These are phyloP conservation scores for Heteromormyrus szaboi DNA, from an alignment of 2,797 vertebrate species.

Conservation along the genomic window DNA sequence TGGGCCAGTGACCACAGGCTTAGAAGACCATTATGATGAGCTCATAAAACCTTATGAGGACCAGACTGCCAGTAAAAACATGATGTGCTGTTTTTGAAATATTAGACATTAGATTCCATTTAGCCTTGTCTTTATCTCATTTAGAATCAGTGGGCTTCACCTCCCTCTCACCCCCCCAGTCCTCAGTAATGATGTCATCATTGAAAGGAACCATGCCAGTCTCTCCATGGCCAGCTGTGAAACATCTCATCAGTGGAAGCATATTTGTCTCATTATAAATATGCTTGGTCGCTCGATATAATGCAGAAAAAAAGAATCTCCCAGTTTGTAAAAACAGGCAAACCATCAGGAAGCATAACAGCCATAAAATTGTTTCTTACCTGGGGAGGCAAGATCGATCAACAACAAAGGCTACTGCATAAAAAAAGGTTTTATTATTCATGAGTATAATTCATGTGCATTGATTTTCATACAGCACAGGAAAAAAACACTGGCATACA, in stretches of 20 bases:
- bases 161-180: not conserved
- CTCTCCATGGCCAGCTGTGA: not conserved
- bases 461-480: not conserved
- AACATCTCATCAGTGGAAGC: not conserved
- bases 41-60: conserved; percentile 16
- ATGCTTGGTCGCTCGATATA: not conserved
- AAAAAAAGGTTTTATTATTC: conserved; percentile 54
- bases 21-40: not conserved
- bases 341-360: conserved; percentile 23
- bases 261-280: not conserved
- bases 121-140: not conserved
- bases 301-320: not conserved
- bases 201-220: not conserved
- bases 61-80: conserved; percentile 16
- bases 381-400: conserved; percentile 53
- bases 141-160: not conserved
- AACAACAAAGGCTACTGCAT: conserved; percentile 47
- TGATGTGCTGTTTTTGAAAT: not conserved
- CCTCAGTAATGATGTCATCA: conserved; percentile 1
- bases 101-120: not conserved
- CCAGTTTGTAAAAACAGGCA: not conserved
- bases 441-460: conserved; percentile 13
- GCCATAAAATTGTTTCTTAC: conserved; percentile 68
- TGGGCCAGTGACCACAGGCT: conserved; percentile 24
- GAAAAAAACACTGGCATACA: not conserved